Evolutionary conservation across 2,797 vertebrate species (phyloP), one percentile per base, ranked within the genome.

Genomic region (Mallotus villosus): DNA sequence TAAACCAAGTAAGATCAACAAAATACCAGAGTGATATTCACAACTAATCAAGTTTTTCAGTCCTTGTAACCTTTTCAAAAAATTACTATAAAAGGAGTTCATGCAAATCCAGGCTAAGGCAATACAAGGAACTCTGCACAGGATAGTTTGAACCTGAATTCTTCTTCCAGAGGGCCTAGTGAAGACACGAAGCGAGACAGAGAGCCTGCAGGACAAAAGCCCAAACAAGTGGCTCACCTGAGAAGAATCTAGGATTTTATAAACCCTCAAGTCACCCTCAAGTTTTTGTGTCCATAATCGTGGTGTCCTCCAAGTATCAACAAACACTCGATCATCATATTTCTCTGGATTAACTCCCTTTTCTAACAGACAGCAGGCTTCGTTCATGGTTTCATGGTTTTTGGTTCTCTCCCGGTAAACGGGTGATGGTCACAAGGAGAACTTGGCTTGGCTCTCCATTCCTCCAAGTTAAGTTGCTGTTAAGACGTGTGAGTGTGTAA

Each of bases 371-470:
- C 55, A 41, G 69, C 60, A 60, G 62, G 53, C 14, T 46, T 65
- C 69, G 66, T 27, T 63, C 25, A 77, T 65, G 24, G 27, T 71
- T 65, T 73, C 21, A 27, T 75, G 57, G 60, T 58, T 65, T 68
- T 67, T 53, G 55, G 67, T 27, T 72, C 49, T 72, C 58, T 27
- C 67, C 25, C n/a, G 62, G 70, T 34, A 65, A 65, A 69, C 73
- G 67, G 79, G 66, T 74, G 67, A 79, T 73, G 66, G 62, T 83
- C 76, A 81, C 78, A 75, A 72, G 73, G 57, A 77, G 17, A 75
- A 71, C 58, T 71, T 67, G 62, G 70, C 67, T 34, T 68, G 63
- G 72, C 49, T 46, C 53, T 60, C 58, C 24, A 58, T 71, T 17
- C 41, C 68, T 66, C 65, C 64, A 70, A 64, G 71, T 59, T 63